Evolutionary conservation across 2,797 vertebrate species (phyloP), one percentile per base, ranked within the genome.

Genomic region (Coregonus sp.): DNA sequence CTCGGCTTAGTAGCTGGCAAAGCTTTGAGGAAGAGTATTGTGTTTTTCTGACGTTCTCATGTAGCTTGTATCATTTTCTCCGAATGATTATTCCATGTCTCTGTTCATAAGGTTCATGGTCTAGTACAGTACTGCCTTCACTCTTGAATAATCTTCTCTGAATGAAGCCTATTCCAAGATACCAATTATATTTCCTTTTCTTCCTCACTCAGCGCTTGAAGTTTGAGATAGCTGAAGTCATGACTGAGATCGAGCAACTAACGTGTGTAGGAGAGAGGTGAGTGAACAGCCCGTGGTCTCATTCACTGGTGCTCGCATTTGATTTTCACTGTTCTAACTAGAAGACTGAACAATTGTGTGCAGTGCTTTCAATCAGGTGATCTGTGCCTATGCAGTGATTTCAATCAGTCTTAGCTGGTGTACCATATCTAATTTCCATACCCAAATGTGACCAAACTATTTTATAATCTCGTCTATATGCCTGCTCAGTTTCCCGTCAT

Each of bases 161-260:
- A 67, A 35, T 15, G 15, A 72, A 61, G 16, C 61, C 25, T 47
- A 67, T n/a, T 74, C 4, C 4, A 74, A 5, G 31, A 77, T 72
- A 25, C 35, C 54, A 52, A 35, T 35, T 1, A 7, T 25, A 11
- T 61, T 59, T 70, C 31, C 77, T 0, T 72, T 35, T 73, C 25
- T 37, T 51, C 52, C 52, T 70, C 69, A 85, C 75, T 47, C 93
- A 99, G 98, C 95, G 97, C 87, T 92, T 99, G 92, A 99, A 99
- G 89, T 97, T 96, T 86, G 98, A 99, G 90, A 99, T 99, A 67
- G 96, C 98, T 0, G 98, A 99, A 82, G 98, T 99, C 82, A 99
- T 99, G 97, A 99, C 96, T 0, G 98, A 99, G 92, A 99, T 99
- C 11, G 97, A 99, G 92, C 97, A 96, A 83, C 92, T 99, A 83